Evolutionary conservation across 2,888 invertebrate species (phyloP), one percentile per base, ranked within the genome.

Genomic region (Pyralis farinalis): DNA sequence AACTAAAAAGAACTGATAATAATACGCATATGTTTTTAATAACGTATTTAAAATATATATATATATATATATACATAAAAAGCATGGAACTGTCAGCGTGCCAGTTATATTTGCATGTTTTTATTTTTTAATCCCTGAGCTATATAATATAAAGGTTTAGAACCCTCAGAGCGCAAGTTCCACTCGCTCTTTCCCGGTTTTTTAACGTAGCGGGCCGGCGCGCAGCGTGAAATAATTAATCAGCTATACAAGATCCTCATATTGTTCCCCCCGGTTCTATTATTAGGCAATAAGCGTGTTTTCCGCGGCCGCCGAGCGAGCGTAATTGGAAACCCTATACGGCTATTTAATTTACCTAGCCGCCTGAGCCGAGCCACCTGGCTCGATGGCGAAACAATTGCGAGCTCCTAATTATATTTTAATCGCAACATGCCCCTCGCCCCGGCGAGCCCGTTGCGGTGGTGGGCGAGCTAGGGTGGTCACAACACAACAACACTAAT

Each of bases 371-470:
- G 69, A 71, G 69, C 77, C 85, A 86, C 85, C 85, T 87, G 87
- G 72, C 78, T 72, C 82, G 79, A 87, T 86, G 81, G 81, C 72
- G 78, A 87, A 86, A 87, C 85, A 82, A 88, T 88, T 84, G 84
- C 82, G 69, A 66, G 71, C 76, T 79, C 80, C 86, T 88, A 87
- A 87, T 88, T 87, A 87, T 88, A 83, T 85, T 87, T 88, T 87
- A 88, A 88, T 87, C 84, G 83, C 77, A 76, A 78, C 77, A 69
- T 63, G 64, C 72, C 71, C 70, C 71, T 64, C 65, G 49, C 60
- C 60, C 53, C 16, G 16, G 16, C 4, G 3, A 4, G 58, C 49
- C 53, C 53, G 51, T 51, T 16, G 41, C 49, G 53, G 49, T 28
- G 47, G 53, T 43, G 44, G 44, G 51, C 40, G 44, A 46, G 51